A percentile compares a stretch with the other conserved stretches of the same genome.
Conservation (phyloP, 2,888 invertebrate species). For the Cheilosia vernalis region DNA sequence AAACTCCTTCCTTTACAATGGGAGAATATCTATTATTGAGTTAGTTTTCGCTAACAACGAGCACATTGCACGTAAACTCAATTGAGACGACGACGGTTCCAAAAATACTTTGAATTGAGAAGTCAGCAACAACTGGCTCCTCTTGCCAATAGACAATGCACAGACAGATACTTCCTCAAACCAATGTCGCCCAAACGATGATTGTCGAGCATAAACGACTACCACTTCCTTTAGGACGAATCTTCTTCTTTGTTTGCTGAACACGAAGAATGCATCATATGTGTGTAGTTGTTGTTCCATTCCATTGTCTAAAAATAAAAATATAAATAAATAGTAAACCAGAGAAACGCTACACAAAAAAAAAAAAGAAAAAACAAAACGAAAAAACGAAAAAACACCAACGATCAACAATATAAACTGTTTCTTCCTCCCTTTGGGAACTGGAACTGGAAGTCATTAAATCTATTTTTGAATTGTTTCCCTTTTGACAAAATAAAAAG, state of each 20-base stretch:
- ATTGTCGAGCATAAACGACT: slow-evolving; percentile 31
- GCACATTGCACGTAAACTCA: slow-evolving; percentile 40
- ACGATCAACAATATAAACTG: slow-evolving; percentile 57
- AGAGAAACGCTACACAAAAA: slow-evolving; percentile 36
- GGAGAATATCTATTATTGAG: slow-evolving; percentile 28
- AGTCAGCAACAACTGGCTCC: slow-evolving; percentile 48
- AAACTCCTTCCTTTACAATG: background rate
- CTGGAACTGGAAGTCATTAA: slow-evolving; percentile 71
- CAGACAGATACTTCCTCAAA: slow-evolving; percentile 51
- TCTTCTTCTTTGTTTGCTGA: slow-evolving; percentile 28
- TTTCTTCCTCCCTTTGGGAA: slow-evolving; percentile 52
- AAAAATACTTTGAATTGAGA: slow-evolving; percentile 57
- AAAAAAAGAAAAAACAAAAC: slow-evolving; percentile 10
- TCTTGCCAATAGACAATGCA: slow-evolving; percentile 46
- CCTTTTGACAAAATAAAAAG: slow-evolving; percentile 58
- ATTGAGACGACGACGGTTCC: slow-evolving; percentile 52
- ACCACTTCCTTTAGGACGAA: slow-evolving; percentile 41
- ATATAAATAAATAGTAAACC: slow-evolving; percentile 46
- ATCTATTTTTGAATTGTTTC: slow-evolving; percentile 73
- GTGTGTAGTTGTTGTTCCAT: slow-evolving; percentile 37
- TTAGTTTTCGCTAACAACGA: slow-evolving; percentile 21
- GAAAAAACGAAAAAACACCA: slow-evolving; percentile 45
- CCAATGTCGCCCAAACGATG: slow-evolving; percentile 46
- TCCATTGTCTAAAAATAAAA: slow-evolving; percentile 70
- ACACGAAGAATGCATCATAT: slow-evolving; percentile 40